Conservation (phyloP, 2,797 vertebrate species). For the Prionace glauca region DNA sequence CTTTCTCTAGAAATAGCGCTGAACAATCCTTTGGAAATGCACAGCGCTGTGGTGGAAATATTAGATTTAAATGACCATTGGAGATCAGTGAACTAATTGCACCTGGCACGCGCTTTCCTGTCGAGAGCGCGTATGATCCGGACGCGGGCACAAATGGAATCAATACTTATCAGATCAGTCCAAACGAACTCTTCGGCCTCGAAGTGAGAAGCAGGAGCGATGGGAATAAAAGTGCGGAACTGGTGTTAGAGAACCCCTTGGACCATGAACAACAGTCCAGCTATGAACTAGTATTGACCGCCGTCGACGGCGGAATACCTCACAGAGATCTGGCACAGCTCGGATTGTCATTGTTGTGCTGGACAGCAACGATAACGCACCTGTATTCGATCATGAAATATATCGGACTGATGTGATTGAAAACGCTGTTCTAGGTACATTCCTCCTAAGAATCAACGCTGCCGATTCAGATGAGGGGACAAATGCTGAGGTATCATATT, state of each 20-base stretch:
- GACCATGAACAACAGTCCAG: constrained; percentile 49
- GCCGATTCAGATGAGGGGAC: constrained; percentile 47
- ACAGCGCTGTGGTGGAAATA: constrained; percentile 51
- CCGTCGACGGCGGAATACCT: constrained; percentile 53
- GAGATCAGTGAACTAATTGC: constrained; percentile 44
- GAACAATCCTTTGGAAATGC: constrained; percentile 44
- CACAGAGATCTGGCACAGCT: constrained; percentile 46
- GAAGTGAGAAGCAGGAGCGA: constrained; percentile 50
- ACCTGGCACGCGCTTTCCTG: constrained; percentile 45
- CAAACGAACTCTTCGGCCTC: constrained; percentile 51
- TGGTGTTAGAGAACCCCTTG: constrained; percentile 51
- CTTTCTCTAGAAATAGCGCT: background rate
- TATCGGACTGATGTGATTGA: constrained; percentile 42
- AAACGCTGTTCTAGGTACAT: constrained; percentile 42
- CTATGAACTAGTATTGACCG: constrained; percentile 48
- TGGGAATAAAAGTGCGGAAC: constrained; percentile 52
- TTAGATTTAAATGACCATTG: constrained; percentile 53
- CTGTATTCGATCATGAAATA: constrained; percentile 43
- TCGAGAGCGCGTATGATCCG: constrained; percentile 46
- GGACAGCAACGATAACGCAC: constrained; percentile 56
- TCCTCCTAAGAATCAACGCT: constrained; percentile 45
- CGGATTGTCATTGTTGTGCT: constrained; percentile 50
- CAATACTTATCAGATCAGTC: constrained; percentile 50
- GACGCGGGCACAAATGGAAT: constrained; percentile 49
- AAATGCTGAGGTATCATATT: constrained; percentile 45